Percentiles rank a stretch among this genome's conserved stretches.
These are phyloP conservation scores for Stratiomys singularior DNA, from an alignment of 2,888 invertebrate species.

Conservation along the genomic window DNA sequence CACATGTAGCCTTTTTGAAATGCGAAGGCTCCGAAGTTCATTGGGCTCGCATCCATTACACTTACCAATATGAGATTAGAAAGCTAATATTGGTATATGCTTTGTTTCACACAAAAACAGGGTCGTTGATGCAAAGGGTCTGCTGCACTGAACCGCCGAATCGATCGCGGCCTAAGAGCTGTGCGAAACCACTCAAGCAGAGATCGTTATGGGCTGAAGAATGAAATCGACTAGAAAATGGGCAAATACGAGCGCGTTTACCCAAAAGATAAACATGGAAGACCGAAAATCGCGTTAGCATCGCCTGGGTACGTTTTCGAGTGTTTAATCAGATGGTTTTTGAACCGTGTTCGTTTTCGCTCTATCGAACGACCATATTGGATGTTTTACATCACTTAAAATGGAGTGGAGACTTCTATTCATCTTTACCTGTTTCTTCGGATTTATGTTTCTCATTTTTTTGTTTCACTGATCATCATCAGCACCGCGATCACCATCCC, in stretches of 20 bases:
- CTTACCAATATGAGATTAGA: constrained; percentile 33
- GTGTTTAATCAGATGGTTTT: constrained; percentile 45
- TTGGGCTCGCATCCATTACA: constrained; percentile 32
- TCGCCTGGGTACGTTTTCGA: constrained; percentile 37
- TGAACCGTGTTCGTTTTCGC: constrained; percentile 37
- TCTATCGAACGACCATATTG: constrained; percentile 34
- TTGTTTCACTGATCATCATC: constrained; percentile 4
- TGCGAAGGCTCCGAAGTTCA: constrained; percentile 13
- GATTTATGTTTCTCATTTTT: constrained; percentile 26
- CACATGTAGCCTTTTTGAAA: background rate
- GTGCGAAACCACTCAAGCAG: constrained; percentile 29
- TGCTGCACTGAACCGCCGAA: background rate
- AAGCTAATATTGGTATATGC: constrained; percentile 41
- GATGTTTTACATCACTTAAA: constrained; percentile 40
- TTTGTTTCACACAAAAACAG: constrained; percentile 41
- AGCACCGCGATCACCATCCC: too few relatives aligned
- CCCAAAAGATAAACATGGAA: constrained; percentile 36
- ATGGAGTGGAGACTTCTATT: constrained; percentile 24
- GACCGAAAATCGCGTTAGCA: constrained; percentile 32
- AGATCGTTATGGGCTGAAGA: constrained; percentile 15
- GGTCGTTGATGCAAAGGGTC: constrained; percentile 34
- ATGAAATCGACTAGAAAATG: constrained; percentile 52
- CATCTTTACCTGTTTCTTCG: constrained; percentile 2
- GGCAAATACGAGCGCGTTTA: constrained; percentile 47
- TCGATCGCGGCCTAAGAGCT: background rate